Percentiles rank a stretch among this genome's conserved stretches.
Conservation (phyloP, 2,797 vertebrate genomes). For the Petrocephalus sullivani region DNA sequence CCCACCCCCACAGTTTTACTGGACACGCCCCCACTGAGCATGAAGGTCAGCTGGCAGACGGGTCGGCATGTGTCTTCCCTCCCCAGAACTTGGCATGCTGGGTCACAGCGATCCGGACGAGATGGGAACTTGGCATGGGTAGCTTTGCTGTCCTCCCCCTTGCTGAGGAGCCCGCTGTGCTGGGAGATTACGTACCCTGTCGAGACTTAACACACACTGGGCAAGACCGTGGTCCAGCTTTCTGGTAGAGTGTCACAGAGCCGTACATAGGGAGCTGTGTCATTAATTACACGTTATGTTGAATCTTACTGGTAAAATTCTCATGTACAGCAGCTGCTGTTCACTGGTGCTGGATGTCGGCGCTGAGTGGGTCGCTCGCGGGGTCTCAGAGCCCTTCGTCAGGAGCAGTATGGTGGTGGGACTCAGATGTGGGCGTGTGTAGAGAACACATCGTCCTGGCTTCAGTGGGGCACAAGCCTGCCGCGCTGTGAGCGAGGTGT, state of each 20-base stretch:
- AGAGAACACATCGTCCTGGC: neutral
- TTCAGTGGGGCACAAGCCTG: neutral
- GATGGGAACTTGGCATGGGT: neutral
- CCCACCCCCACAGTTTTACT: neutral
- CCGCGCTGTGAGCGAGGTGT: neutral
- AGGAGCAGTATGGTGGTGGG: neutral
- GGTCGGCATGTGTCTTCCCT: neutral
- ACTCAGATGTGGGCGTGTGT: neutral
- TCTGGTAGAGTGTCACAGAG: neutral
- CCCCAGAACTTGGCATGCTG: neutral
- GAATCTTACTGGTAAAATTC: neutral
- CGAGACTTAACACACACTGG: neutral
- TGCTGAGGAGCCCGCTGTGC: neutral
- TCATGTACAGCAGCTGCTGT: neutral
- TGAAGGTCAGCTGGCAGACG: neutral
- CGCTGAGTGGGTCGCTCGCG: neutral
- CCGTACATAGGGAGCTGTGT: neutral
- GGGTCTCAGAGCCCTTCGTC: neutral
- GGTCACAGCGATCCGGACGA: neutral
- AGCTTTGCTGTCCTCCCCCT: neutral
- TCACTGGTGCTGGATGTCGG: neutral
- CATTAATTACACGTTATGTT: neutral
- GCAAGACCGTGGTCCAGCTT: neutral
- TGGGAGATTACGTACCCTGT: neutral
- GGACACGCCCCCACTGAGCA: neutral